phyloP scores from a whole-genome alignment of 92 coral and sea anemone genomes.

The Heteractis magnifica region DNA sequence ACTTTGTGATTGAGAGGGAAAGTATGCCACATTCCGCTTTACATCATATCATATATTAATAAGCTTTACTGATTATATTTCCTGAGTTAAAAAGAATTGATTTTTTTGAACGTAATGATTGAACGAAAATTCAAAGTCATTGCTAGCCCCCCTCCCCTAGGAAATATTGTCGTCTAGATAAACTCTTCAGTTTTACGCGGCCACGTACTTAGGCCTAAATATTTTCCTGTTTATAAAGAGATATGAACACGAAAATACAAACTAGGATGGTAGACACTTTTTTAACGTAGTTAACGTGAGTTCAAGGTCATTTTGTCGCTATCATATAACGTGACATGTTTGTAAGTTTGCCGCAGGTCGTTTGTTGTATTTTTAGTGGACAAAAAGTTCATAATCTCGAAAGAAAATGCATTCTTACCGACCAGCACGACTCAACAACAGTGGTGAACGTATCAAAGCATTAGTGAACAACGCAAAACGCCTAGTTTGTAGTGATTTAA shows the following conservation, averaged over 20 bases:
- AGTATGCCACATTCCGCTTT: too few species aligned
- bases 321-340: background rate
- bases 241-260: background rate
- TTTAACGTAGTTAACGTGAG: background rate
- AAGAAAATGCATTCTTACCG: slow-evolving; percentile 12
- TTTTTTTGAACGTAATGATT: too few species aligned
- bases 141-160: background rate
- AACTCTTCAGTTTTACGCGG: too few species aligned
- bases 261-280: background rate
- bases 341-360: background rate
- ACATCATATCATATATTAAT: too few species aligned
- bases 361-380: background rate
- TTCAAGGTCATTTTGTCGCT: background rate
- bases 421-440: slow-evolving; percentile 15
- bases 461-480: slow-evolving; percentile 29
- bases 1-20: background rate
- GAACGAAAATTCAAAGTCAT: too few species aligned
- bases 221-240: background rate
- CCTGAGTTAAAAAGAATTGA: too few species aligned
- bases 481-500: slow-evolving; percentile 15
- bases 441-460: slow-evolving; percentile 11
- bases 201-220: background rate
- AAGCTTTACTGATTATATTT: too few species aligned
- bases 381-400: background rate
- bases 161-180: background rate